These are phyloP conservation scores for Octopus sinensis DNA, from an alignment of 1,140 invertebrate species.

Conservation along the genomic window DNA sequence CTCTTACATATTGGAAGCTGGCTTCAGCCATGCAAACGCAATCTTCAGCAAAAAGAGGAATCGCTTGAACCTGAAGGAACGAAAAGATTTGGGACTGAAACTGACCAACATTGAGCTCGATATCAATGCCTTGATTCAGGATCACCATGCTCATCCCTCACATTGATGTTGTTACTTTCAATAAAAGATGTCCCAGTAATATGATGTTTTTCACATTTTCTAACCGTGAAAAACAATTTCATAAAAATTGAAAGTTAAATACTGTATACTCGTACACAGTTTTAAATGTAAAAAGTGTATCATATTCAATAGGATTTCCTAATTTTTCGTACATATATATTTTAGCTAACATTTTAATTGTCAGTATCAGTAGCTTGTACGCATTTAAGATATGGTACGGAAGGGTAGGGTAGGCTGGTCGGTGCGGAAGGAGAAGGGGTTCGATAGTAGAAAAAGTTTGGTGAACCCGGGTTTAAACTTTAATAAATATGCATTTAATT, in stretches of 20 bases:
- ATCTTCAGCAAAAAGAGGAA: constrained; percentile 4
- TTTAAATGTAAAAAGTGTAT: not conserved
- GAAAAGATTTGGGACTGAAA: constrained; percentile 3
- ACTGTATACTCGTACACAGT: not conserved
- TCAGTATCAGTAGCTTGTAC: no score
- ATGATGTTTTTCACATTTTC: not conserved
- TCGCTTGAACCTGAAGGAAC: constrained; percentile 7
- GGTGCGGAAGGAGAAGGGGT: not conserved
- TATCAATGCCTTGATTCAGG: constrained; percentile 1
- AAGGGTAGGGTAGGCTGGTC: not conserved
- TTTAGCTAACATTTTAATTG: constrained; percentile 3
- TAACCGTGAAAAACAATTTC: not conserved
- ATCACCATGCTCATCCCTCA: constrained; percentile 4
- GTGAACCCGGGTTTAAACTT: not conserved
- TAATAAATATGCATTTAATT: no score
- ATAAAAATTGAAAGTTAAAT: not conserved
- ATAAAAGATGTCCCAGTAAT: not conserved
- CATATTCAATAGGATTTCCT: not conserved
- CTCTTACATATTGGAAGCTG: constrained; percentile 1
- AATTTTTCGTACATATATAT: not conserved
- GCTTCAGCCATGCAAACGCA: constrained; percentile 7
- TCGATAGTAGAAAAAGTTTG: not conserved
- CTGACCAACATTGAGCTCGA: constrained; percentile 4
- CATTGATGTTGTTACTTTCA: not conserved
- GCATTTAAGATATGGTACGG: not conserved